Base-by-base conservation (phyloP, 2,797 vertebrate species). In the Anabas testudineus region DNA sequence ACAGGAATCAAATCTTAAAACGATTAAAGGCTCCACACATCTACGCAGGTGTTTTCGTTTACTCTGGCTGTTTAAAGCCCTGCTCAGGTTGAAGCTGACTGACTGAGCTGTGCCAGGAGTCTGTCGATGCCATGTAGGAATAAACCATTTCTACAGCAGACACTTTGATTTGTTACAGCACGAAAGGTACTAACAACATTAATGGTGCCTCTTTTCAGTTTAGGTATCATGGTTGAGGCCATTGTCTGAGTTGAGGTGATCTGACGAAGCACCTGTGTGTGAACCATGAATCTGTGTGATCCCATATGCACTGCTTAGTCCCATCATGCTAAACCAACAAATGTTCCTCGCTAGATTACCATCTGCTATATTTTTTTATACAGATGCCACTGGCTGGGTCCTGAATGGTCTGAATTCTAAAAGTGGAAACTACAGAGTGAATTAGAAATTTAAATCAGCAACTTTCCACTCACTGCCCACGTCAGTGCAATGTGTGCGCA, bases 1-100 rank as follows among this genome's bases (percentile, higher is more conserved):
- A 26, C 15, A n/a, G 21, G 1, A 61, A 61, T 65, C 36, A 49
- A 49, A 78, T 55, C 49, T 21, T 46, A 52, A 70, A 70, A 46
- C 16, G 10, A 47, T 56, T 74, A 24, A 57, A 43, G 57, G 26
- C 21, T 8, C 32, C 10, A 6, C 19, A 34, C 52, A 34, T 30
- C 13, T 24, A 60, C 63, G 37, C 45, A 55, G 21, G 37, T 59
- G 42, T 43, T 45, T 46, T 54, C n/a, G 49, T 14, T 56, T 26
- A 37, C 34, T 64, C 60, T 32, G 22, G 13, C 36, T 49, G 64
- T 59, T 28, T 43, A 64, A 34, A 47, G 19, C 52, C 43, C 34
- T 10, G 24, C n/a, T 53, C 10, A 24, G 5, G 10, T 18, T 34
- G 24, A 51, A 37, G 16, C 49, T 10, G 12, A 19, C 7, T 1